Evolutionary conservation across 2,797 vertebrate genomes (phyloP), one percentile per base, ranked within the genome.

Genomic region (Simalia tracyae): DNA sequence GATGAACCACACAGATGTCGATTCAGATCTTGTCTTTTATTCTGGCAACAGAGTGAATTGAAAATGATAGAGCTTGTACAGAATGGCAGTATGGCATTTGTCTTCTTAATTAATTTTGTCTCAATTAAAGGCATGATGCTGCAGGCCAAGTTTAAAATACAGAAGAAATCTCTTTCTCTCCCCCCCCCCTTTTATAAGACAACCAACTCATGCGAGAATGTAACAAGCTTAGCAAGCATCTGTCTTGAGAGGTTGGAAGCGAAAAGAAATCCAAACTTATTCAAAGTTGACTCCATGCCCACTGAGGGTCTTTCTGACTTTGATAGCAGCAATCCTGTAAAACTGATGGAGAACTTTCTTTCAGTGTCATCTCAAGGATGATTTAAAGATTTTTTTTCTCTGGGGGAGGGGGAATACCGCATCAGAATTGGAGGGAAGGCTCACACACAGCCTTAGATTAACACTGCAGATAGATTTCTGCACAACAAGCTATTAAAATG

Each of bases 41-140:
- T 96, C 94, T 94, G 94, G 84, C 93, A 93, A 93, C 95, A 95
- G 93, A 89, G 90, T 92, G 93, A 91, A 93, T 94, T 81, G 91
- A 94, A 95, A 95, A 87, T 89, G 91, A 89, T 56, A 90, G 85
- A 76, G 87, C 88, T 57, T 84, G 4, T 63, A 19, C 89, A 56
- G 94, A 95, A 95, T n/a, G 92, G 84, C 63, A 86, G 54, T 90
- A 46, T 36, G 64, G 89, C 89, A 72, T 92, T 86, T 93, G 61
- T 81, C 87, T 89, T 54, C 88, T 90, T 72, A 91, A 95, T 92
- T 92, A 94, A 91, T 91, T 59, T 50, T 88, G 86, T 59, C 63
- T 89, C 63, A 92, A 88, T 92, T 85, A 92, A 93, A 89, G 87
- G 12, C 28, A 87, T 85, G 64, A 46, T 59, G 68, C 28, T 8